Conservation (phyloP, 2,797 vertebrate species). For the Sebastes hubbsi region DNA sequence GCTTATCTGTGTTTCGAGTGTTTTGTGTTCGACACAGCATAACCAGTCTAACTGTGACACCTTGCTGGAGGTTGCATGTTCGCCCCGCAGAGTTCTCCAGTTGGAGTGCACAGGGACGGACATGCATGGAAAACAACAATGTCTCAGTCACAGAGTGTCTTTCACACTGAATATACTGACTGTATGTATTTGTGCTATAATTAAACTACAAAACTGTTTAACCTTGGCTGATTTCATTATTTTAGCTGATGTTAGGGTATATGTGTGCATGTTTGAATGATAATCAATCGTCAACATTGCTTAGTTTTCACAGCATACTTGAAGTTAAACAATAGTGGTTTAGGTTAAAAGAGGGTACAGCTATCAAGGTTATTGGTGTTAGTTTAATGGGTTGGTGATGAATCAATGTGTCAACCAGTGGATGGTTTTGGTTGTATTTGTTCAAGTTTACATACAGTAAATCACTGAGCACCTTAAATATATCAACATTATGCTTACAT, state of each 20-base stretch:
- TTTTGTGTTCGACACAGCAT: neutral
- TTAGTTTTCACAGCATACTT: neutral
- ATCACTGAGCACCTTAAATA: neutral
- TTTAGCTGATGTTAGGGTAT: neutral
- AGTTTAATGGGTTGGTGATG: neutral
- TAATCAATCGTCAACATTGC: neutral
- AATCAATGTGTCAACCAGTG: neutral
- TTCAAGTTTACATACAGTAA: neutral
- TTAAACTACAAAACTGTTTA: neutral
- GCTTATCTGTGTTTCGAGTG: slow-evolving; percentile 12
- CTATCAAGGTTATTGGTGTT: neutral
- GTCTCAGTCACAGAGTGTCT: neutral
- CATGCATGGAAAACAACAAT: neutral
- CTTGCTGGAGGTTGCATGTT: slow-evolving; percentile 2
- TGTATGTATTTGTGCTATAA: neutral
- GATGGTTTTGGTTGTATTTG: neutral
- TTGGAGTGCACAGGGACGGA: neutral
- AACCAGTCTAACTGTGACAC: neutral
- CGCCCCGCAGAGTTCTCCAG: neutral
- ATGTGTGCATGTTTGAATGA: neutral
- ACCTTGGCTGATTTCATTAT: neutral
- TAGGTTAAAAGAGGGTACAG: neutral
- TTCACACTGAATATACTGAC: neutral
- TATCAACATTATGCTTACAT: neutral
- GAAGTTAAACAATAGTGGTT: neutral